A percentile compares a stretch with the other conserved stretches of the same genome.
Evolutionary conservation across 2,113 vertebrate genomes (phyloP).

Genomic region (Dipodomys ordii): DNA sequence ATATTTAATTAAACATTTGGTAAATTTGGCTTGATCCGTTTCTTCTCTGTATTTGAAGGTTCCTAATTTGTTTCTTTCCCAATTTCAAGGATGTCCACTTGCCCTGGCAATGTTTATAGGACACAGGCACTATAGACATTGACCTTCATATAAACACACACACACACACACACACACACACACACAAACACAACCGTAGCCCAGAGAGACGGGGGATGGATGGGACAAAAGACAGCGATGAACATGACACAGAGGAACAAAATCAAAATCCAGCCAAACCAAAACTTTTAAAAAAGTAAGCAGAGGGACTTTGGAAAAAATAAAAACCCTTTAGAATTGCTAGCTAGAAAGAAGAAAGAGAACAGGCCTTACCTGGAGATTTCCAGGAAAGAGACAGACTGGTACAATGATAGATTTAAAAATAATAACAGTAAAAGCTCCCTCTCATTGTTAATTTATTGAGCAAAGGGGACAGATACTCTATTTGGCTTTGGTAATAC

Average conservation of each 20-base stretch:
- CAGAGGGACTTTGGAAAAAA: not conserved
- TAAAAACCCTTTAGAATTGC: not conserved
- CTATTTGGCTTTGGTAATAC: not conserved
- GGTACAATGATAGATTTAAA: not conserved
- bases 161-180: too few relatives aligned
- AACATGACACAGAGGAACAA: not conserved
- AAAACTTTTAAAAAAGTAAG: not conserved
- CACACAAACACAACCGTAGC: not conserved
- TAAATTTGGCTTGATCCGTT: constrained; percentile 26
- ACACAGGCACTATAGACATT: not conserved
- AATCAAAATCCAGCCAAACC: not conserved
- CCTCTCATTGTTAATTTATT: constrained; percentile 36
- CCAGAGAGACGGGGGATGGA: not conserved
- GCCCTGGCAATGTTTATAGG: not conserved
- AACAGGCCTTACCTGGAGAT: not conserved
- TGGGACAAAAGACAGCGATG: accelerated
- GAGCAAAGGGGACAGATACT: not conserved
- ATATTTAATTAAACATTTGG: constrained; percentile 19
- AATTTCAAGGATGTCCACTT: not conserved
- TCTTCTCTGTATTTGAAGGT: constrained; percentile 7
- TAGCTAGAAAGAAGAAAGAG: not conserved
- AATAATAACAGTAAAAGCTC: not conserved
- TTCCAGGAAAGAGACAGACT: constrained; percentile 24
- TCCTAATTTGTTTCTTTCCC: not conserved
- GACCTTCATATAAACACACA: not conserved